These are phyloP conservation scores for Strigamia crassipes DNA, from an alignment of 2,888 invertebrate genomes.

Conservation along the genomic window DNA sequence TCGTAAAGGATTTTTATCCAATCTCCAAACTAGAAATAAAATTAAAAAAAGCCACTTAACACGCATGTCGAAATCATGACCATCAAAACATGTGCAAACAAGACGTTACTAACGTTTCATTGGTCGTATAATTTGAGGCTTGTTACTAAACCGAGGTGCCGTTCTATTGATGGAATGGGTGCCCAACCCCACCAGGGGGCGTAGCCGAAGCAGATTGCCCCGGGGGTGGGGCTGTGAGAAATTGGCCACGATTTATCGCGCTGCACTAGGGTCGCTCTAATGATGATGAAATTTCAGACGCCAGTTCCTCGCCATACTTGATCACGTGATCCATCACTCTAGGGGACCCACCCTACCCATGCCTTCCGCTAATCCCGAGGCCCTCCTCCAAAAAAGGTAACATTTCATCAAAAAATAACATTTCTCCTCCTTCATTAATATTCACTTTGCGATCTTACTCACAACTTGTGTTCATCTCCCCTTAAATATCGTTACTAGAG, in stretches of 20 bases:
- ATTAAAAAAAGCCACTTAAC: constrained; percentile 13
- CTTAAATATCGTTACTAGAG: neutral
- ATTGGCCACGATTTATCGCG: constrained; percentile 40
- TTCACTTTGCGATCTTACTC: neutral
- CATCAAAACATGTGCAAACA: constrained; percentile 21
- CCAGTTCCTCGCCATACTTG: constrained; percentile 29
- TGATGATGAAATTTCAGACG: constrained; percentile 42
- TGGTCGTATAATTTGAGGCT: neutral
- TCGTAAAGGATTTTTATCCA: neutral
- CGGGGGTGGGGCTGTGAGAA: constrained; percentile 42
- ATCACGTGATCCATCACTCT: constrained; percentile 42
- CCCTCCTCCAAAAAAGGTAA: neutral
- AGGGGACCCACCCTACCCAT: constrained; percentile 16
- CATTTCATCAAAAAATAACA: neutral
- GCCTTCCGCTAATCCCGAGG: constrained; percentile 12
- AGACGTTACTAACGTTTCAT: constrained; percentile 14
- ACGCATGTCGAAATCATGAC: constrained; percentile 10
- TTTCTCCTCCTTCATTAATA: neutral
- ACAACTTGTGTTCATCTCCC: neutral
- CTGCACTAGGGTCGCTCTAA: constrained; percentile 42
- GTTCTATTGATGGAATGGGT: constrained; percentile 42
- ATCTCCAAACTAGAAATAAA: constrained; percentile 20
- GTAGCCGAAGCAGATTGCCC: constrained; percentile 42
- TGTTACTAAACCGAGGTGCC: constrained; percentile 25
- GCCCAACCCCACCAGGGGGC: constrained; percentile 42